phyloP scores from a whole-genome alignment of 2,797 vertebrate species.

The Enteromius paludinosus region DNA sequence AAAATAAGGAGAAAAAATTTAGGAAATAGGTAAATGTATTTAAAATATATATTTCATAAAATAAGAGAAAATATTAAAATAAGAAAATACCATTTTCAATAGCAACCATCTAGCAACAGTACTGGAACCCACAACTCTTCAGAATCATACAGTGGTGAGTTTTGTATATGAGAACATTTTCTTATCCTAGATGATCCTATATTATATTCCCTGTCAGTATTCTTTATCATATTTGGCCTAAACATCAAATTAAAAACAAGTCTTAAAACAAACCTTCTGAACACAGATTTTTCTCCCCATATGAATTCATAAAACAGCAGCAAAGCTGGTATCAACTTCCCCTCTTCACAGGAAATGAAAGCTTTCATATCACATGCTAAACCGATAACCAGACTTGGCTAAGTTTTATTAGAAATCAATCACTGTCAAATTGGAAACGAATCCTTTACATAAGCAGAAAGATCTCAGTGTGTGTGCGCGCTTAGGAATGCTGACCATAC shows the following conservation, averaged over 20 bases:
- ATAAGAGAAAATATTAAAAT: background rate
- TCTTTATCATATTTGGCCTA: background rate
- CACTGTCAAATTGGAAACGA: conserved; percentile 52
- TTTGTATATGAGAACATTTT: background rate
- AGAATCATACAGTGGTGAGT: background rate
- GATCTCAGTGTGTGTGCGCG: conserved; percentile 22
- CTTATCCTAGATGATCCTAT: background rate
- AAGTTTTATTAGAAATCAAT: conserved; percentile 63
- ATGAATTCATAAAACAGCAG: conserved; percentile 51
- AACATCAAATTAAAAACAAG: background rate
- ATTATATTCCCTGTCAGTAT: background rate
- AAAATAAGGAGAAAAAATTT: background rate
- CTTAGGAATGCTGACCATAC: conserved; percentile 7
- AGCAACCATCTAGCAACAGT: background rate
- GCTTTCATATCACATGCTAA: conserved; percentile 70
- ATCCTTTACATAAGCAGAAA: conserved; percentile 52
- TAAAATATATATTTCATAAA: too few species aligned
- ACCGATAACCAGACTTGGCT: conserved; percentile 57
- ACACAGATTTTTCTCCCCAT: background rate
- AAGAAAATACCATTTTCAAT: background rate
- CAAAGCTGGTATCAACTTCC: conserved; percentile 37
- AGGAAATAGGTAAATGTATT: background rate
- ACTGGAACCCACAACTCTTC: background rate
- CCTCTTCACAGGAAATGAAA: conserved; percentile 77
- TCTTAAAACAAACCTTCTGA: background rate